Conservation (phyloP, 1,140 invertebrate genomes). For the Drosophila nigrodunni region DNA sequence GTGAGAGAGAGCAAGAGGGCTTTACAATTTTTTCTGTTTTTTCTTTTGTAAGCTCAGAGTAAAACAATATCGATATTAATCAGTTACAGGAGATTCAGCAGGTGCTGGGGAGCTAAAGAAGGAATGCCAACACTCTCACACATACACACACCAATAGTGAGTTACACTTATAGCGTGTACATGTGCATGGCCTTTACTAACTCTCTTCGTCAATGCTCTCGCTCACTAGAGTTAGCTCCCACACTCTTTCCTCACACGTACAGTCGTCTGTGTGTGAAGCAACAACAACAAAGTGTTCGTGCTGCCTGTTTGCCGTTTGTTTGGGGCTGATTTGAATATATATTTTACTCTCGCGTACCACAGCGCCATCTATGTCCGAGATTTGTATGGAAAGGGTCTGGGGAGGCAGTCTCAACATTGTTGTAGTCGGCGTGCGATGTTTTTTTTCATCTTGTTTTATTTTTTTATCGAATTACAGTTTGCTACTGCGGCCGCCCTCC, state of each 20-base stretch:
- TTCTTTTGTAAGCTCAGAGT: conserved; percentile 16
- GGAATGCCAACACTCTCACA: conserved; percentile 17
- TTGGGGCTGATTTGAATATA: conserved; percentile 76
- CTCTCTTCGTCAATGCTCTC: conserved; percentile 16
- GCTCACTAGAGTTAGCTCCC: conserved; percentile 26
- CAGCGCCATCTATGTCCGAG: conserved; percentile 77
- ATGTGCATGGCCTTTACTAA: conserved; percentile 38
- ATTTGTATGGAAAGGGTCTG: conserved; percentile 48
- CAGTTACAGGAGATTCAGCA: conserved; percentile 46
- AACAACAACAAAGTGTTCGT: conserved; percentile 20
- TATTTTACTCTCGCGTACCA: conserved; percentile 43
- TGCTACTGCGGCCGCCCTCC: conserved; percentile 18
- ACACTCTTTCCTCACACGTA: conserved; percentile 32
- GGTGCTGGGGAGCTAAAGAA: conserved; percentile 40
- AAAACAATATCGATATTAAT: conserved; percentile 37
- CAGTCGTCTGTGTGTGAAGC: background rate
- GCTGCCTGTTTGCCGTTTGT: conserved; percentile 12
- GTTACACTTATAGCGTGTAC: conserved; percentile 49
- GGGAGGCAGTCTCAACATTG: conserved; percentile 48
- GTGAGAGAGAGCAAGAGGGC: conserved; percentile 6
- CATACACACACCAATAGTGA: background rate
- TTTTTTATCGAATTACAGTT: conserved; percentile 49
- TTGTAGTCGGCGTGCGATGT: conserved; percentile 51
- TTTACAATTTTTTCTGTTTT: conserved; percentile 10
- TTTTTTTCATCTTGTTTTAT: conserved; percentile 29